Base-by-base conservation (phyloP, 2,888 invertebrate species). In the Augiades crinisus region DNA sequence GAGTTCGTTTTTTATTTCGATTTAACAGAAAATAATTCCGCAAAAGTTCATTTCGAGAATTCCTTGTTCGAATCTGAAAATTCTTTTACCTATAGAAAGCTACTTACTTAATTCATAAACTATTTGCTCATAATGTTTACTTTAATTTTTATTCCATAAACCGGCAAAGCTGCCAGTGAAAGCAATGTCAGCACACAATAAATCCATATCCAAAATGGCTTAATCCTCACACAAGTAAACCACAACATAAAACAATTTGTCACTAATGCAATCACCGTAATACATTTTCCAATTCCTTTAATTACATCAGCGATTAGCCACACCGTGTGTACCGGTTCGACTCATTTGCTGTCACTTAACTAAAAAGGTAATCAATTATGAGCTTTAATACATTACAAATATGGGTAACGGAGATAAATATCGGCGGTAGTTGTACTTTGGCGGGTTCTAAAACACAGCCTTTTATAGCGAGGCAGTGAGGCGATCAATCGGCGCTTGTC, bases 401-500 rank as follows among this genome's bases (percentile, higher is more conserved):
- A 50, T 21, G 19, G 14, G 13, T 24, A 5, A 14, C 21, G 30
- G 13, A 30, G 1, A n/a, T 10, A 5, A n/a, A 13, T 17, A 31
- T 21, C 5, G 5, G 31, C 6, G n/a, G 41, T 21, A 44, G 5
- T 44, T 13, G 14, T 30, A 46, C 12, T 8, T 47, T 45, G 31
- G 46, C 44, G 21, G 10, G 43, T 24, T 13, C n/a, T 46, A 19
- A 38, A 50, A 27, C 44, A 52, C 37, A 53, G 55, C 61, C 62
- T 55, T 63, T 61, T 61, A 66, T 57, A 61, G 63, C 44, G 27
- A 51, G 53, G 45, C 56, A 50, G 46, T 45, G 57, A 67, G 58
- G 62, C 55, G 65, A 60, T 65, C 51, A 56, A 64, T 36, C 34
- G 36, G 62, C 62, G 73, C 70, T 64, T 69, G 70, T 71, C 72